Evolutionary conservation across 1,140 invertebrate species (phyloP), one percentile per base, ranked within the genome.

Genomic region (Listronotus oregonensis): DNA sequence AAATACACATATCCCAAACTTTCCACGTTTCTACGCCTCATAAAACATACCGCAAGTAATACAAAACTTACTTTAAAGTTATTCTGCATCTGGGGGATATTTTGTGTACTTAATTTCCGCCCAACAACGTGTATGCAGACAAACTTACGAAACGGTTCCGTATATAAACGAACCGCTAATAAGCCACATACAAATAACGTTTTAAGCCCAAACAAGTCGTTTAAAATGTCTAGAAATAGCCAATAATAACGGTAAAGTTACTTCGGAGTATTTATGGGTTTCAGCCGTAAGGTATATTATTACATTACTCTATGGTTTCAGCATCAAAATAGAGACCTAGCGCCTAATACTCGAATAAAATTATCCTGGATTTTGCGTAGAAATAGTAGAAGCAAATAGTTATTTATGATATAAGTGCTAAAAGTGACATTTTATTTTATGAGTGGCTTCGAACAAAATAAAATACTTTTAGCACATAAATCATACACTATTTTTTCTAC

Each of bases 31-130:
- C n/a, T 51, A 42, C 63, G 63, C 32, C 10, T 32, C 63, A 64
- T 64, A 40, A 51, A 57, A 49, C 54, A 40, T 32, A 43, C 63
- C 52, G 63, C 63, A 50, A 64, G 63, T 64, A 55, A 64, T 64
- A 56, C 55, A 42, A 56, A 56, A 64, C 44, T 64, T 64, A 46
- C 54, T 64, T 57, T 27, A 60, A 66, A 66, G 67, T 71, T 70
- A 71, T 69, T 67, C 68, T 64, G 70, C 70, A 68, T 65, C 67
- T 67, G 61, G 32, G 62, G 61, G 59, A 67, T 67, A 67, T 64
- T 71, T 73, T 71, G 71, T 73, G 71, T 57, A 67, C 66, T 73
- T 73, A 71, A 73, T 73, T 73, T 73, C 71, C 71, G 69, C 63
- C 58, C 39, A 44, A 37, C 67, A 47, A 73, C 70, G 71, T 71